A percentile compares a stretch with the other conserved stretches of the same genome.
These are phyloP conservation scores for Zygothrica quintamaculata DNA, from an alignment of 2,888 invertebrate genomes.

Conservation along the genomic window DNA sequence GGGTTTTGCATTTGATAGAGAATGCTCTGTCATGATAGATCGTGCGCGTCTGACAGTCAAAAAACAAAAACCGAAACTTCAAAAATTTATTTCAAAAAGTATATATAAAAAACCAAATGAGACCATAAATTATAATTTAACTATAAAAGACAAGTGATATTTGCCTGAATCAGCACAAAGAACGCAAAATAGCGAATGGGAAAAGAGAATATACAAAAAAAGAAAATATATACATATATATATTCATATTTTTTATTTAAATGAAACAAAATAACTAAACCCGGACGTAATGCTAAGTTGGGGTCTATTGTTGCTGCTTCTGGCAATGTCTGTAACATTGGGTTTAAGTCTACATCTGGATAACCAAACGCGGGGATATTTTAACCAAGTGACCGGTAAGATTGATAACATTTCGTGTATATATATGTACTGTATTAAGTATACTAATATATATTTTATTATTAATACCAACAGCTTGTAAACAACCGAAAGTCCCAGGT, in stretches of 20 bases:
- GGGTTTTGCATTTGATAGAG: constrained; percentile 24
- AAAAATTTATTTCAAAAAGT: too few species aligned
- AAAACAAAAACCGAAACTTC: not conserved
- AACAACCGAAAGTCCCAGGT: constrained; percentile 72
- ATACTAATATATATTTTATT: too few species aligned
- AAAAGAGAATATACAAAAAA: not conserved
- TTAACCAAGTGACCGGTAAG: constrained; percentile 57
- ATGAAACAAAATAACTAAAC: not conserved
- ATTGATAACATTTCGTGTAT: too few species aligned
- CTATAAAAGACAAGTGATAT: constrained; percentile 48
- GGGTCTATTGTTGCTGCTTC: constrained; percentile 32
- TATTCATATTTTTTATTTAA: constrained; percentile 15
- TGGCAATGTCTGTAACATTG: constrained; percentile 20
- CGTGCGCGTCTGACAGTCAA: constrained; percentile 20
- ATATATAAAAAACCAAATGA: not conserved
- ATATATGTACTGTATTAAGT: too few species aligned
- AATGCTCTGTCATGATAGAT: constrained; percentile 46
- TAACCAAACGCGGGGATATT: constrained; percentile 52
- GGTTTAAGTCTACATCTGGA: constrained; percentile 40
- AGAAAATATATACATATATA: not conserved
- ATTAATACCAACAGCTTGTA: constrained; percentile 58
- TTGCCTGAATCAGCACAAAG: not conserved
- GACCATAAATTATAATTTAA: constrained; percentile 42
- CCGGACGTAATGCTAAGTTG: constrained; percentile 14
- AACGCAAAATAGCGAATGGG: not conserved